Percentiles rank a stretch among this genome's conserved stretches.
These are phyloP conservation scores for Tinea semifulvella DNA, from an alignment of 2,888 invertebrate genomes.

Conservation along the genomic window DNA sequence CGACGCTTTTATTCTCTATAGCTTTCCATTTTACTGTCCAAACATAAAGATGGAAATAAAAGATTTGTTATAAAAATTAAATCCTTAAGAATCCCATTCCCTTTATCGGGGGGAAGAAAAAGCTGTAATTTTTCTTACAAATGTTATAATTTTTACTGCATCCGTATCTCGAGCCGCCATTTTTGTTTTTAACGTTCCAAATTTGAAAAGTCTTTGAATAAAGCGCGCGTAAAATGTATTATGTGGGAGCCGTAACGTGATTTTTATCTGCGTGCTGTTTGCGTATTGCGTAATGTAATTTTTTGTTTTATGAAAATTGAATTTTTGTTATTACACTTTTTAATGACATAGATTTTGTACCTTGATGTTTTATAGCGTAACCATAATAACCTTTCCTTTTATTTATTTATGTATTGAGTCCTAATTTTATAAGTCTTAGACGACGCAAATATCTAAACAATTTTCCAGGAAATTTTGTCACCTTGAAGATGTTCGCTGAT, in stretches of 20 bases:
- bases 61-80: conserved; percentile 60
- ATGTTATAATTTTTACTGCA: conserved; percentile 51
- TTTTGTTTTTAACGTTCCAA: conserved; percentile 45
- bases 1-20: conserved; percentile 40
- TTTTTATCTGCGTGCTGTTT: conserved; percentile 8
- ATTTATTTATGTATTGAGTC: background rate
- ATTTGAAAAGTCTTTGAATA: conserved; percentile 43
- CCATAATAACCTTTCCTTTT: background rate
- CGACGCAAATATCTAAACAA: too few species aligned
- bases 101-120: conserved; percentile 35
- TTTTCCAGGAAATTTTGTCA: too few species aligned
- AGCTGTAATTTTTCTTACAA: conserved; percentile 20
- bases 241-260: conserved; percentile 2
- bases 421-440: too few species aligned
- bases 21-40: conserved; percentile 39
- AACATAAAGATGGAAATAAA: conserved; percentile 50
- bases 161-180: conserved; percentile 34
- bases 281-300: background rate
- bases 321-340: too few species aligned
- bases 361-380: background rate
- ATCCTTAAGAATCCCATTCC: conserved; percentile 44
- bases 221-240: conserved; percentile 30
- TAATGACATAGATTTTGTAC: background rate
- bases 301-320: conserved; percentile 14
- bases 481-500: too few species aligned